A percentile compares a stretch with the other conserved stretches of the same genome.
These are phyloP conservation scores for Montipora cactus DNA, from an alignment of 64 coral and sea anemone genomes.

Conservation along the genomic window DNA sequence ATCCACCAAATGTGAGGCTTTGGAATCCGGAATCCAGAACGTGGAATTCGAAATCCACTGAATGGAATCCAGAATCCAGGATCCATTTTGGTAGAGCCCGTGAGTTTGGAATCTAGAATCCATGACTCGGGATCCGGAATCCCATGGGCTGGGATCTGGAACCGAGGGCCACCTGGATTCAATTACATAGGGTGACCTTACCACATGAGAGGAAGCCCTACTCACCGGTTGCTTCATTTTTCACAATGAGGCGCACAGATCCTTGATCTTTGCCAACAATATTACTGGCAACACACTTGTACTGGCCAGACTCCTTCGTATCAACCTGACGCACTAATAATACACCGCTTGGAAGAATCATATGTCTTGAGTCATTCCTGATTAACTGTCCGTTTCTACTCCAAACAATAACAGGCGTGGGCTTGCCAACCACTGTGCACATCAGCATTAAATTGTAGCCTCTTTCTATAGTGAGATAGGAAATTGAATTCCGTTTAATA, in stretches of 20 bases:
- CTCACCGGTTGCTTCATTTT: slow-evolving; percentile 74
- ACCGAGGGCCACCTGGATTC: too few relatives aligned
- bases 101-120: too few relatives aligned
- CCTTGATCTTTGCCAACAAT: slow-evolving; percentile 72
- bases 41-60: too few relatives aligned
- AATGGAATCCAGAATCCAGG: too few relatives aligned
- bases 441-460: slow-evolving; percentile 70
- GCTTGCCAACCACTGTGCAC: slow-evolving; percentile 77
- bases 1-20: too few relatives aligned
- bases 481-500: slow-evolving; percentile 3
- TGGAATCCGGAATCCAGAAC: too few relatives aligned
- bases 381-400: slow-evolving; percentile 69
- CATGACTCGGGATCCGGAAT: too few relatives aligned
- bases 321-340: slow-evolving; percentile 70
- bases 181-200: too few relatives aligned
- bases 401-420: slow-evolving; percentile 72
- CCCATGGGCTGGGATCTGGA: too few relatives aligned
- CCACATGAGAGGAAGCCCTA: not conserved
- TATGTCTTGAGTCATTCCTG: slow-evolving; percentile 68
- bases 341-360: slow-evolving; percentile 66
- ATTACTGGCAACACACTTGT: slow-evolving; percentile 80
- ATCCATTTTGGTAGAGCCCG: too few relatives aligned
- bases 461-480: slow-evolving; percentile 48
- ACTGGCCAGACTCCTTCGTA: slow-evolving; percentile 67
- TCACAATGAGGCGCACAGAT: slow-evolving; percentile 64